These are phyloP conservation scores for Leucopsar rothschildi DNA, from an alignment of 2,113 vertebrate species.

Conservation along the genomic window DNA sequence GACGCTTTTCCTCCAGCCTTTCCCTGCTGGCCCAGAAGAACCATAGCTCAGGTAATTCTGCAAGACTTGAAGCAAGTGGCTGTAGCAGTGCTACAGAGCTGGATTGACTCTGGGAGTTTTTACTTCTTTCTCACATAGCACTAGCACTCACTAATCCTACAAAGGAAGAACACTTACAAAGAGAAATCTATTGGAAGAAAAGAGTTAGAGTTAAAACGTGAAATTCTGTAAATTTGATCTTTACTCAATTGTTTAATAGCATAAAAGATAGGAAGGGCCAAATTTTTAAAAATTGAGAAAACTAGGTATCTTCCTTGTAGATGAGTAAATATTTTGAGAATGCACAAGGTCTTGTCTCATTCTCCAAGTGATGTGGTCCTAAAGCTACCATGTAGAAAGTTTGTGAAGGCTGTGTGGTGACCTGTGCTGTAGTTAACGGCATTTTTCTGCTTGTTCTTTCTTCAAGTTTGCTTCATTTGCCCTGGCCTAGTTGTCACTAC, in stretches of 20 bases:
- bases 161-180: background rate
- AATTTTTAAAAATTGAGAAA: background rate
- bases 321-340: background rate
- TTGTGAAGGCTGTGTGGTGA: background rate
- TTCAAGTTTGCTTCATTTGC: background rate
- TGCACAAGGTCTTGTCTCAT: background rate
- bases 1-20: background rate
- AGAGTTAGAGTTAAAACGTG: background rate
- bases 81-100: background rate
- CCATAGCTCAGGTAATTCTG: background rate
- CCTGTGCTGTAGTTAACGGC: background rate
- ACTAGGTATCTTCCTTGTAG: background rate
- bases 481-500: background rate
- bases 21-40: background rate
- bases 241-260: background rate
- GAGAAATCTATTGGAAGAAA: background rate
- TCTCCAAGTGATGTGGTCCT: background rate
- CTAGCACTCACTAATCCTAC: background rate
- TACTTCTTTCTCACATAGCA: background rate
- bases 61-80: background rate
- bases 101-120: background rate
- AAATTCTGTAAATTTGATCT: background rate
- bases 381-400: background rate
- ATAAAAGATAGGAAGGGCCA: background rate
- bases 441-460: background rate